Evolutionary conservation across 2,113 vertebrate species (phyloP), one percentile per base, ranked within the genome.

Genomic region (Anarhynchus alexandrinus): DNA sequence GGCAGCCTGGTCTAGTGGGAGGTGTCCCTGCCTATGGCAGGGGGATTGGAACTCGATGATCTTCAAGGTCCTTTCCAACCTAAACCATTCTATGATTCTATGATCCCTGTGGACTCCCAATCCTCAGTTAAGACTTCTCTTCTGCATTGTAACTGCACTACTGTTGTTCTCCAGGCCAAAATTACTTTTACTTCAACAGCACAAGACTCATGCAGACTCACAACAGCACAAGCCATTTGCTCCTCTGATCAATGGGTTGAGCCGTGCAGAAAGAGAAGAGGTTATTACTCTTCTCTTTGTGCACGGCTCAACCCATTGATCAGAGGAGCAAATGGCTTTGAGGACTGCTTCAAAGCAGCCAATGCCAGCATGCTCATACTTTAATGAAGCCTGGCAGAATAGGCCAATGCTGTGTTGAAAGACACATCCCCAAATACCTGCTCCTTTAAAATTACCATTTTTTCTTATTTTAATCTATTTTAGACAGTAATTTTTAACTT

Each of bases 331-430:
- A 93, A 86, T 66, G 88, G 49, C 87, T 95, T 51, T n/a, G 76
- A 77, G 92, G 81, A 87, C 49, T 58, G 65, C 86, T 93, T 94
- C 93, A 82, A 96, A 96, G 87, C 71, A 61, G 92, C 94, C 8
- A 64, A 45, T 80, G 32, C 83, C 42, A 26, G 85, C 81, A 17
- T 21, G 51, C 40, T 85, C 38, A 73, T 47, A 16, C n/a, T 32
- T 70, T 70, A 49, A 49, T 49, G 22, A 66, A 66, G 43, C 14
- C 34, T 49, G 43, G 17, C 42, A 82, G 43, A 40, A 14, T 15
- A 47, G 27, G 54, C 34, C 27, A 69, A 40, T 23, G 15, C 21
- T 69, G 21, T 25, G 21, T 58, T 26, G 17, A 69, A 38, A 82
- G 29, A 40, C 8, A 38, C 9, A 45, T 45, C 34, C 10, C n/a